Conservation (phyloP, 1,140 invertebrate genomes). For the Cydia amplana region DNA sequence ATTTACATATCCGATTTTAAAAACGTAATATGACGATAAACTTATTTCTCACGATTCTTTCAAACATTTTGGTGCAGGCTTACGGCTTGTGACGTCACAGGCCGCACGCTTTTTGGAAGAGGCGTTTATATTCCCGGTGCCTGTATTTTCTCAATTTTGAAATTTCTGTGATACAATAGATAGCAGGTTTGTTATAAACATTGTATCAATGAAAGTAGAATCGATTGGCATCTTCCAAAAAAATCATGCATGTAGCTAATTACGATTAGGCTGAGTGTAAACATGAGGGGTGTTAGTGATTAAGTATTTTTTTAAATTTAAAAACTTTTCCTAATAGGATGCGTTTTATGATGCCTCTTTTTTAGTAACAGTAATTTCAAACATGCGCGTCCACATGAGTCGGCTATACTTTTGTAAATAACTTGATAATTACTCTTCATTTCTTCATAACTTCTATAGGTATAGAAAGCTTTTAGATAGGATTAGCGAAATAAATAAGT, state of each 20-base stretch:
- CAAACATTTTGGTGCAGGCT: too few relatives aligned
- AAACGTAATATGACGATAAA: too few relatives aligned
- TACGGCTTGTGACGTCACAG: too few relatives aligned
- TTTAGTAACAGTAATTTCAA: not conserved
- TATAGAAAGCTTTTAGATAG: not conserved
- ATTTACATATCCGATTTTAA: too few relatives aligned
- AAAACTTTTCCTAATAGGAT: not conserved
- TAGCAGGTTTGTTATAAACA: too few relatives aligned
- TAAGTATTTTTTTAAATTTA: not conserved
- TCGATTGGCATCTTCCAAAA: too few relatives aligned
- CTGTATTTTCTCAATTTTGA: too few relatives aligned
- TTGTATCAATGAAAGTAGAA: too few relatives aligned
- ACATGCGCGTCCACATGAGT: not conserved
- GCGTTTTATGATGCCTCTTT: not conserved
- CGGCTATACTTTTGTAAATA: constrained; percentile 22
- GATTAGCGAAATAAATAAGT: not conserved
- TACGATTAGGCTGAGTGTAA: constrained; percentile 63
- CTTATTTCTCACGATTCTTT: too few relatives aligned
- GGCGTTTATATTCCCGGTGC: too few relatives aligned
- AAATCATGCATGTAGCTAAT: constrained; percentile 1
- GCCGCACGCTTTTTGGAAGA: too few relatives aligned
- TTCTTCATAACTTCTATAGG: not conserved
- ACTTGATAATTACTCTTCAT: constrained; percentile 20
- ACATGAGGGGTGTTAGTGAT: constrained; percentile 52
- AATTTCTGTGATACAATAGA: too few relatives aligned